Evolutionary conservation across 2,888 invertebrate genomes (phyloP), one percentile per base, ranked within the genome.

Genomic region (Tenthredo livida): DNA sequence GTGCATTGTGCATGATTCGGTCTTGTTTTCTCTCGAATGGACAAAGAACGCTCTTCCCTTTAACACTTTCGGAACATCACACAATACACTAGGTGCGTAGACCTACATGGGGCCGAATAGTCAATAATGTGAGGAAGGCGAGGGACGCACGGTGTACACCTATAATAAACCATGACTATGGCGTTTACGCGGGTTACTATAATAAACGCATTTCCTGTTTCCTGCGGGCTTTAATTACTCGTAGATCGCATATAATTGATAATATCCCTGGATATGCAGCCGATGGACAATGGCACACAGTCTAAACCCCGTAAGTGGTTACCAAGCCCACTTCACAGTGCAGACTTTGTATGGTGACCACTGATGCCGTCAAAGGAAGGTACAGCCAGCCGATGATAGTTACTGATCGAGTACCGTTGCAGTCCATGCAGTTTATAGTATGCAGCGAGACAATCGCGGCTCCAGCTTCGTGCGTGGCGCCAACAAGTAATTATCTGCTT

Each of bases 221-320:
- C 83, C 83, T 83, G 83, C 67, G 47, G 47, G 47, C 47, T 83
- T 47, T 67, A 83, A 83, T 83, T 83, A 65, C 80, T 80, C 80
- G 9, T 29, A 54, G 54, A 77, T 50, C 61, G 40, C n/a, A 61
- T 40, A 25, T 80, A 80, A 80, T 80, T 80, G 61, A 80, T 65
- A 65, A 61, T 17, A 65, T 61, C 40, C 80, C 40, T 12, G 67
- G 67, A 65, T 65, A 21, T 17, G 7, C 50, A 7, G 15, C 5
- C 21, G 21, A 77, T n/a, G 77, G 54, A 77, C 77, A 50, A 77
- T 77, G 29, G 54, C 1, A 29, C n/a, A 21, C 21, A 50, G 77
- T 77, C 50, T 33, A 54, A 77, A 77, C 17, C 77, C 72, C 10
- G 9, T 77, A 77, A 77, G 54, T 77, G 77, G 77, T 33, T 73